These are phyloP conservation scores for Fulmarus glacialis DNA, from an alignment of 2,113 vertebrate species.

Conservation along the genomic window DNA sequence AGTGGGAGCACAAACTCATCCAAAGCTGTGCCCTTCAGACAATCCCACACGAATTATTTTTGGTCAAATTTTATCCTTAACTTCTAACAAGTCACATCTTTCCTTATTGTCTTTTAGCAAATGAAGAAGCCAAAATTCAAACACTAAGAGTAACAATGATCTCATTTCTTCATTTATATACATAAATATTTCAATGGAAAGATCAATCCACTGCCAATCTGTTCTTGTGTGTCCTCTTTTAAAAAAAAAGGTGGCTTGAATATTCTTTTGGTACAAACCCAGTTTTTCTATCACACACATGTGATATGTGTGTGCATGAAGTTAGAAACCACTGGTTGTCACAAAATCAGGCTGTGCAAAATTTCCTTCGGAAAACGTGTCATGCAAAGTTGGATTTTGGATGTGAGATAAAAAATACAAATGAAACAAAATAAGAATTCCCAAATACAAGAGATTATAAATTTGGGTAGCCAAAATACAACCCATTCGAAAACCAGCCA, in stretches of 20 bases:
- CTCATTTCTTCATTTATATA: not conserved
- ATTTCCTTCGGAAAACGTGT: not conserved
- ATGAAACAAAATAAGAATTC: not conserved
- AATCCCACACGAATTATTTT: not conserved
- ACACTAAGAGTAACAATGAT: conserved; percentile 5
- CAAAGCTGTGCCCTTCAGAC: not conserved
- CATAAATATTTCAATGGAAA: not conserved
- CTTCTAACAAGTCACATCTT: conserved; percentile 43
- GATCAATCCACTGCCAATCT: not conserved
- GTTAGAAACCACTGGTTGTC: not conserved
- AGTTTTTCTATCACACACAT: not conserved
- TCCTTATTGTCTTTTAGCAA: conserved; percentile 46
- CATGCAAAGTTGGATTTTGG: not conserved
- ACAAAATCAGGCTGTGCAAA: not conserved
- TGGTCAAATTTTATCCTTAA: conserved; percentile 25
- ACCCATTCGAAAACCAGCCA: not conserved
- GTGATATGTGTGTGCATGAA: not conserved
- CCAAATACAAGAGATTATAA: not conserved
- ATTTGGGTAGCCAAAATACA: not conserved
- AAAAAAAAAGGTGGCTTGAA: not conserved
- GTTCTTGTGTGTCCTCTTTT: not conserved
- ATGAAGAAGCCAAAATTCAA: conserved; percentile 35
- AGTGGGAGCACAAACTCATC: not conserved
- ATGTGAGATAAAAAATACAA: not conserved
- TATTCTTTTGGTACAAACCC: not conserved